phyloP scores from a whole-genome alignment of 2,797 vertebrate species.

The Pseudochirops cupreus region DNA sequence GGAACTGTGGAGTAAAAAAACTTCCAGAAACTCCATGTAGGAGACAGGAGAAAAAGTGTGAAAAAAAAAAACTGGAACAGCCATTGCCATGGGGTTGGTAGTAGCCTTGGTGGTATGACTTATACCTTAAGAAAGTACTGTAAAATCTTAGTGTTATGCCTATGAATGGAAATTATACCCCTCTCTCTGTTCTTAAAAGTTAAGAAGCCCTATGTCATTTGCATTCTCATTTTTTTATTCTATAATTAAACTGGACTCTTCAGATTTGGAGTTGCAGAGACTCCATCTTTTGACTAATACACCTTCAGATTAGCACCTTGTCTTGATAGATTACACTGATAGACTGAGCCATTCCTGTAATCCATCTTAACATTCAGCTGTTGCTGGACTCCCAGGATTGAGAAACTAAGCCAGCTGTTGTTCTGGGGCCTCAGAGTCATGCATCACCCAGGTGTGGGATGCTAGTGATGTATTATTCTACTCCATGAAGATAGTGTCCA shows the following conservation, averaged over 20 bases:
- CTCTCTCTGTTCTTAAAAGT: constrained; percentile 65
- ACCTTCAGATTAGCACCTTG: constrained; percentile 81
- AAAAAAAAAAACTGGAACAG: neutral
- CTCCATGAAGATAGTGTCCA: constrained; percentile 64
- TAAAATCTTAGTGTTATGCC: constrained; percentile 45
- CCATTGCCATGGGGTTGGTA: neutral
- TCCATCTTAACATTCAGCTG: constrained; percentile 83
- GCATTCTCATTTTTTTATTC: constrained; percentile 73
- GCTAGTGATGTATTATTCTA: constrained; percentile 65
- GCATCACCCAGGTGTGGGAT: constrained; percentile 67
- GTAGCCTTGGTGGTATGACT: constrained; percentile 48
- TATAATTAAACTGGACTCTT: constrained; percentile 78
- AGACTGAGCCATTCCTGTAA: constrained; percentile 72
- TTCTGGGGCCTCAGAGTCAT: constrained; percentile 69
- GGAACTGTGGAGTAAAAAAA: neutral
- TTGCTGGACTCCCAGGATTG: constrained; percentile 79
- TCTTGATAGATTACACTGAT: constrained; percentile 85
- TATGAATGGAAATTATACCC: constrained; percentile 64
- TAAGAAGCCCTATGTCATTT: constrained; percentile 64
- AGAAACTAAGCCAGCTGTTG: constrained; percentile 84
- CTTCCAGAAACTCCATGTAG: neutral
- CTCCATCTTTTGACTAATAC: constrained; percentile 85
- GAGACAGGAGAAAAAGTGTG: neutral
- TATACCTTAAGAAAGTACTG: constrained; percentile 51
- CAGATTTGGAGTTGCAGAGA: constrained; percentile 74